These are phyloP conservation scores for Apolygus lucorum DNA, from an alignment of 1,140 invertebrate genomes.

Conservation along the genomic window DNA sequence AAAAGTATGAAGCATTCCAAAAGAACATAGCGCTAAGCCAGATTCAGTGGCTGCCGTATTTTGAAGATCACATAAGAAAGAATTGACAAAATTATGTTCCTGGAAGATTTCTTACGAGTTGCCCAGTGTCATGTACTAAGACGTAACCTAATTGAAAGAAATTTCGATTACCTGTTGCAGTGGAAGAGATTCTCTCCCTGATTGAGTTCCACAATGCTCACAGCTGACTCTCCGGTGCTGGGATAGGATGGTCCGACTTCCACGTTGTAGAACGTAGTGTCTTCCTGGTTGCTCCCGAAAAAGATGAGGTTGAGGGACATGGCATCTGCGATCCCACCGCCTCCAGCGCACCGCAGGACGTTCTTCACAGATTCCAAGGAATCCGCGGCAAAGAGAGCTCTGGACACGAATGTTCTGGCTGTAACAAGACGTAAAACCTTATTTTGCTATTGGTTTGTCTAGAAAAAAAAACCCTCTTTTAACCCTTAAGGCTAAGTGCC, in stretches of 20 bases:
- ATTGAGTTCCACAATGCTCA: conserved; percentile 57
- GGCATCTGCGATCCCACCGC: conserved; percentile 67
- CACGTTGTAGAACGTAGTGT: conserved; percentile 63
- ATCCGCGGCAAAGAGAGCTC: conserved; percentile 57
- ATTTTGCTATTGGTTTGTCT: too few species aligned
- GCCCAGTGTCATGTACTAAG: too few species aligned
- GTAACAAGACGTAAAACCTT: conserved; percentile 31
- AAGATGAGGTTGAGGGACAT: conserved; percentile 79
- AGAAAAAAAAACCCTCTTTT: too few species aligned
- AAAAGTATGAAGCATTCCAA: too few species aligned
- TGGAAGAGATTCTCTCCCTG: conserved; percentile 60
- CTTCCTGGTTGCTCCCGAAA: conserved; percentile 50
- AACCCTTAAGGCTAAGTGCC: too few species aligned
- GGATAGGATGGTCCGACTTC: conserved; percentile 69
- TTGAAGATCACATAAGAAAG: too few species aligned
- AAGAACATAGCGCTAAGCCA: too few species aligned
- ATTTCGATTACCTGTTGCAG: conserved; percentile 71
- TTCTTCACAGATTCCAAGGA: conserved; percentile 57
- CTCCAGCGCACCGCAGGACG: conserved; percentile 63
- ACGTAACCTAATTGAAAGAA: too few species aligned
- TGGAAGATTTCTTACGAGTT: too few species aligned
- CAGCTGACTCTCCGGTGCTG: conserved; percentile 48
- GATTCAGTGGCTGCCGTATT: too few species aligned
- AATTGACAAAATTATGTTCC: too few species aligned
- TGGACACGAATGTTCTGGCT: conserved; percentile 71